A percentile compares a stretch with the other conserved stretches of the same genome.
Evolutionary conservation across 2,797 vertebrate genomes (phyloP).

Genomic region (Microhierax caerulescens): DNA sequence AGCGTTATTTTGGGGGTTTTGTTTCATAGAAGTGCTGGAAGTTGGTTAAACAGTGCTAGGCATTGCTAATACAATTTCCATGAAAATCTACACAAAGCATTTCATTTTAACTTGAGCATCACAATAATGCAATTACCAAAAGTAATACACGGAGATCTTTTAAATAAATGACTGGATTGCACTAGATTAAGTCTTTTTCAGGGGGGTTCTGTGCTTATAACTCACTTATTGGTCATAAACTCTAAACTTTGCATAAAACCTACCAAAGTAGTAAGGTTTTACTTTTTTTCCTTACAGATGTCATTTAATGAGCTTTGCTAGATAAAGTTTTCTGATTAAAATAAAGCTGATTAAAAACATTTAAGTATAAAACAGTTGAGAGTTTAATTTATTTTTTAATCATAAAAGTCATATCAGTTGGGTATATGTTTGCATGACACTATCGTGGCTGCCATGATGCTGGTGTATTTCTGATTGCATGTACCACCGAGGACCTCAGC

Average conservation of each 20-base stretch:
- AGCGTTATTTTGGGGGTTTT: not conserved
- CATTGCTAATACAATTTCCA: not conserved
- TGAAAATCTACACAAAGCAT: not conserved
- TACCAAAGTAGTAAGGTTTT: constrained; percentile 13
- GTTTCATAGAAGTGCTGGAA: not conserved
- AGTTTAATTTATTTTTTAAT: constrained; percentile 23
- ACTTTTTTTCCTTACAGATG: constrained; percentile 44
- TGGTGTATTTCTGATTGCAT: not conserved
- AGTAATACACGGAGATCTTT: not conserved
- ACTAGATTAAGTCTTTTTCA: not conserved
- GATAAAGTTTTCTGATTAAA: constrained; percentile 79
- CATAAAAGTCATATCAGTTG: constrained; percentile 15
- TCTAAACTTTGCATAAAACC: constrained; percentile 15
- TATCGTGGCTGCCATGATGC: not conserved
- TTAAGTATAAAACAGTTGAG: too few species aligned
- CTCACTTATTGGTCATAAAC: not conserved
- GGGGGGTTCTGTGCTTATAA: not conserved
- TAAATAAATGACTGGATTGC: not conserved
- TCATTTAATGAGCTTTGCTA: constrained; percentile 58
- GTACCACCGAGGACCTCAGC: not conserved
- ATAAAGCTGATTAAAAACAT: constrained; percentile 70
- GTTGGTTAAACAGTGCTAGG: not conserved
- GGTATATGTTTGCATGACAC: constrained; percentile 38
- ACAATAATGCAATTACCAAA: not conserved
- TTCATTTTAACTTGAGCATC: not conserved